phyloP scores from a whole-genome alignment of 2,113 vertebrate species.

The Dipodomys spectabilis region DNA sequence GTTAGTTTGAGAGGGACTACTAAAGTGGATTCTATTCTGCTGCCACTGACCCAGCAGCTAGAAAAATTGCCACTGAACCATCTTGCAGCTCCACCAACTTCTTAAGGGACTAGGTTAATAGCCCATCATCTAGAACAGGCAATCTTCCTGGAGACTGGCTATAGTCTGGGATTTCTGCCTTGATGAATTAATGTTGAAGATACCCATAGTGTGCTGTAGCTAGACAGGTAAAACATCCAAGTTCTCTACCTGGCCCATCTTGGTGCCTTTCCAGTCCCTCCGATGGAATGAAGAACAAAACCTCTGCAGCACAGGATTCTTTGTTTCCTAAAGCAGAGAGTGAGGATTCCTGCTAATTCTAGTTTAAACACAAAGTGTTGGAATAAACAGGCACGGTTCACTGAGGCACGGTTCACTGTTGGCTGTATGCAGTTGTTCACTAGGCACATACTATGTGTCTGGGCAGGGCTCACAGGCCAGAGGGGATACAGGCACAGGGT shows the following conservation, averaged over 20 bases:
- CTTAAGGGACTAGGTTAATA: not conserved
- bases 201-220: not conserved
- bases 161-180: not conserved
- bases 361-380: not conserved
- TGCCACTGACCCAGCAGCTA: not conserved
- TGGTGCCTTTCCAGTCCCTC: not conserved
- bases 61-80: not conserved
- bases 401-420: not conserved
- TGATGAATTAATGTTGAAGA: not conserved
- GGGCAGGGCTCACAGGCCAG: not conserved
- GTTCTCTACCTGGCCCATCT: not conserved
- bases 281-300: not conserved
- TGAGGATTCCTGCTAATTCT: not conserved
- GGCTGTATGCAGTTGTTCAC: not conserved
- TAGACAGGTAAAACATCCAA: not conserved
- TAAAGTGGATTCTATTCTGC: not conserved
- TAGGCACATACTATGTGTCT: not conserved
- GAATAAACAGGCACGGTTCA: not conserved
- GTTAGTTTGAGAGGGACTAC: not conserved
- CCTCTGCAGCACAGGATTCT: not conserved
- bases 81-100: not conserved
- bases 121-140: not conserved
- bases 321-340: not conserved
- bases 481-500: accelerated
- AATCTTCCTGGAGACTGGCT: not conserved